These are phyloP conservation scores for Ia io DNA, from an alignment of 2,113 vertebrate genomes.

Conservation along the genomic window DNA sequence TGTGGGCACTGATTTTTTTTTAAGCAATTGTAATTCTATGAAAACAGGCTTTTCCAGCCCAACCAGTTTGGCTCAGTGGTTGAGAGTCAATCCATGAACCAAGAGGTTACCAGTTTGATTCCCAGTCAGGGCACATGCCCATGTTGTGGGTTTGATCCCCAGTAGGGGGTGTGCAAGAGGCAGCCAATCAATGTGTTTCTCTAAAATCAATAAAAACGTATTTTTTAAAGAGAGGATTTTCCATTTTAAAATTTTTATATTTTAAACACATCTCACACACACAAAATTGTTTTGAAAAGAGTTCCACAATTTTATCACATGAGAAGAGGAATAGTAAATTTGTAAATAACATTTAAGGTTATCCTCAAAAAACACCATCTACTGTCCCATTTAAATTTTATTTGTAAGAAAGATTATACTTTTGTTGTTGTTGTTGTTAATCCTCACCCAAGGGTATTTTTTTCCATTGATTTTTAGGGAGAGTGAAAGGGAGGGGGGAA, in stretches of 20 bases:
- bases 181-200: too few relatives aligned
- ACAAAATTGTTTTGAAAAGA: slow-evolving; percentile 38
- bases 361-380: background rate
- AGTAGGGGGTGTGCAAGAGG: too few relatives aligned
- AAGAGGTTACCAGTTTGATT: too few relatives aligned
- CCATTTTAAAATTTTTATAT: background rate
- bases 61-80: too few relatives aligned
- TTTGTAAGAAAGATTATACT: background rate
- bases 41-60: slow-evolving; percentile 22
- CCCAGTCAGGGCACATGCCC: too few relatives aligned
- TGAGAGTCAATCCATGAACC: too few relatives aligned
- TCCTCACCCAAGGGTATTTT: too few relatives aligned
- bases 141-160: too few relatives aligned
- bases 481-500: background rate
- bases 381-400: slow-evolving; percentile 10
- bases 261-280: slow-evolving; percentile 28
- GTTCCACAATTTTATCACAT: slow-evolving; percentile 1
- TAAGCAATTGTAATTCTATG: slow-evolving; percentile 18
- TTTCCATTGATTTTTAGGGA: background rate
- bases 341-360: slow-evolving; percentile 45
- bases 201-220: too few relatives aligned
- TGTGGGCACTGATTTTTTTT: background rate
- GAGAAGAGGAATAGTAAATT: slow-evolving; percentile 33
- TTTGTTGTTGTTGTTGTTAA: background rate
- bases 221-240: too few relatives aligned